Evolutionary conservation across 2,888 invertebrate genomes (phyloP).

Genomic region (Thysanoteuthis rhombus): DNA sequence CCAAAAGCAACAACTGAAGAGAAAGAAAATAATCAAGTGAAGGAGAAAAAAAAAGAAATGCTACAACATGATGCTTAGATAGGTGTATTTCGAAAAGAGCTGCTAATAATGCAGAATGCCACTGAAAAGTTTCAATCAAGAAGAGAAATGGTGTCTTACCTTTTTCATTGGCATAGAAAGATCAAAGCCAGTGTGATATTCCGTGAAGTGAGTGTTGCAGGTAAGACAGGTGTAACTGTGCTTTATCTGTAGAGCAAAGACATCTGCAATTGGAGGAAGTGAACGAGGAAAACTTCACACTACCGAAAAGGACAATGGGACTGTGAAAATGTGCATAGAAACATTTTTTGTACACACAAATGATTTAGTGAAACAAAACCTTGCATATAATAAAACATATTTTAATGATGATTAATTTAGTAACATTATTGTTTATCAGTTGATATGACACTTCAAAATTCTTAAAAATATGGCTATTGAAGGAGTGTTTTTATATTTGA

Average conservation of each 20-base stretch:
- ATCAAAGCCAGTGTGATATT: conserved; percentile 26
- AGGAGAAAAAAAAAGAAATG: background rate
- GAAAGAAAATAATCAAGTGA: background rate
- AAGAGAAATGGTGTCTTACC: background rate
- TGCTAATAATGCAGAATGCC: background rate
- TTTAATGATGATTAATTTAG: too few species aligned
- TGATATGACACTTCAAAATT: too few species aligned
- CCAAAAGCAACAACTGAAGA: background rate
- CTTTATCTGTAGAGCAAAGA: conserved; percentile 26
- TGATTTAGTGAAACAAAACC: too few species aligned
- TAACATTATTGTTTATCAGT: too few species aligned
- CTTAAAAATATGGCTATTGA: too few species aligned
- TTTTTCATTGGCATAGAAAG: conserved; percentile 24
- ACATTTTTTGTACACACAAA: too few species aligned
- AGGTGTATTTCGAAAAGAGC: background rate
- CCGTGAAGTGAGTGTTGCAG: background rate
- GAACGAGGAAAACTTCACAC: background rate
- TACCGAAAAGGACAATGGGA: too few species aligned
- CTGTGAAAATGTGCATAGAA: too few species aligned
- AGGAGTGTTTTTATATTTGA: too few species aligned
- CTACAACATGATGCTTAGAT: background rate
- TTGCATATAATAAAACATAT: too few species aligned
- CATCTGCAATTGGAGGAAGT: background rate
- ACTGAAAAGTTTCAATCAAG: background rate
- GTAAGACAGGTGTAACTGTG: conserved; percentile 18